phyloP scores from a whole-genome alignment of 2,888 invertebrate genomes.

The Lithodes maja region DNA sequence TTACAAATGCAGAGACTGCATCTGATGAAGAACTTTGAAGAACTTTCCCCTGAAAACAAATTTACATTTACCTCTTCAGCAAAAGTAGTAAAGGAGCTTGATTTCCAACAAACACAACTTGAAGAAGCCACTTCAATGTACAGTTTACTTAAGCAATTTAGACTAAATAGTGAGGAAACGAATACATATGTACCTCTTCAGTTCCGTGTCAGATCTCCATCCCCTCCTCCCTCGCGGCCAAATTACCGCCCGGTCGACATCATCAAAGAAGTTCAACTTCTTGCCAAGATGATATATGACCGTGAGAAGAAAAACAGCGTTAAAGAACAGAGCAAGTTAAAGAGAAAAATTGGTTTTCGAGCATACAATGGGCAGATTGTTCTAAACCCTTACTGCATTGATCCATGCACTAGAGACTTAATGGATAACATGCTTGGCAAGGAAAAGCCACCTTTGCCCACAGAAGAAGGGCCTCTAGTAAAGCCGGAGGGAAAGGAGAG shows the following conservation, averaged over 20 bases:
- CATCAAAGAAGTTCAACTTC: neutral
- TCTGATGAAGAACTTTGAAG: neutral
- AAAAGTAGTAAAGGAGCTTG: neutral
- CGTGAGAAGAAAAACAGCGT: neutral
- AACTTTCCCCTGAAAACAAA: neutral
- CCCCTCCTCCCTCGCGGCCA: neutral
- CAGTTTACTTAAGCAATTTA: neutral
- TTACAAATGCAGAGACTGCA: neutral
- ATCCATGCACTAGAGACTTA: neutral
- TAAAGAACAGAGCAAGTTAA: neutral
- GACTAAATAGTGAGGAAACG: neutral
- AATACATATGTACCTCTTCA: neutral
- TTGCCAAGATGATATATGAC: neutral
- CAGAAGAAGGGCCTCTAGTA: neutral
- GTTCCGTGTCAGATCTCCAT: neutral
- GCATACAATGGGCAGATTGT: constrained; percentile 2
- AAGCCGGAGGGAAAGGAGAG: constrained; percentile 4
- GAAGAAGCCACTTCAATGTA: neutral
- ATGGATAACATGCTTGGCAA: neutral
- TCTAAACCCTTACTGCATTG: constrained; percentile 1
- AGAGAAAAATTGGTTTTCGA: neutral
- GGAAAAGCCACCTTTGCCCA: neutral
- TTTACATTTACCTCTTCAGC: neutral
- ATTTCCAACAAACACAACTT: neutral
- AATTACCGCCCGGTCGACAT: constrained; percentile 8